phyloP scores from a whole-genome alignment of 2,113 vertebrate species.

The Podarcis muralis region DNA sequence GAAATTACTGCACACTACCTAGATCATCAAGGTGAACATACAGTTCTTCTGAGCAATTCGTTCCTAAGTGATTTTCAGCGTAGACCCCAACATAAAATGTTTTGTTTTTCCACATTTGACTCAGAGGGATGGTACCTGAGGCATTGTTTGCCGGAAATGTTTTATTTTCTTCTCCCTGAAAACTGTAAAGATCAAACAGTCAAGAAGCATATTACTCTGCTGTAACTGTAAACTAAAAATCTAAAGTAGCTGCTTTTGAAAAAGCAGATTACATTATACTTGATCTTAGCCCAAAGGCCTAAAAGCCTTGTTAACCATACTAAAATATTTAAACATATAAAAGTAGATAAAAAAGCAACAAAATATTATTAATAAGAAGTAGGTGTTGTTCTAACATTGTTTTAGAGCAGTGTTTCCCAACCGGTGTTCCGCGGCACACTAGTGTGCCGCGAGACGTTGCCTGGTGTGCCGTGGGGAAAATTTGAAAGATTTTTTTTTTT shows the following conservation, averaged over 20 bases:
- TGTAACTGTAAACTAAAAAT: neutral
- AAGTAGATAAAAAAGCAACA: no score
- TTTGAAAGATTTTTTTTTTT: no score
- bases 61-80: conserved; percentile 68
- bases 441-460: no score
- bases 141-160: neutral
- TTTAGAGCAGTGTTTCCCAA: no score
- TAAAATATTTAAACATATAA: neutral
- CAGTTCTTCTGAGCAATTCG: conserved; percentile 32
- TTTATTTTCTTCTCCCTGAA: conserved; percentile 47
- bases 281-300: no score
- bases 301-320: neutral
- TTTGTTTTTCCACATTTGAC: neutral
- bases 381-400: no score
- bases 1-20: conserved; percentile 57
- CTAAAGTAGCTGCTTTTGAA: neutral
- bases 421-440: no score
- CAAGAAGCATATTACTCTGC: neutral
- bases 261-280: neutral
- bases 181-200: conserved; percentile 48
- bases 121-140: conserved; percentile 57
- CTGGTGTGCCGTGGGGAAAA: no score
- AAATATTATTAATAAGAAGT: no score
- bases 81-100: conserved; percentile 56
- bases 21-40: conserved; percentile 65